Evolutionary conservation across 2,888 invertebrate species (phyloP).

Genomic region (Ptychoptera albimana): DNA sequence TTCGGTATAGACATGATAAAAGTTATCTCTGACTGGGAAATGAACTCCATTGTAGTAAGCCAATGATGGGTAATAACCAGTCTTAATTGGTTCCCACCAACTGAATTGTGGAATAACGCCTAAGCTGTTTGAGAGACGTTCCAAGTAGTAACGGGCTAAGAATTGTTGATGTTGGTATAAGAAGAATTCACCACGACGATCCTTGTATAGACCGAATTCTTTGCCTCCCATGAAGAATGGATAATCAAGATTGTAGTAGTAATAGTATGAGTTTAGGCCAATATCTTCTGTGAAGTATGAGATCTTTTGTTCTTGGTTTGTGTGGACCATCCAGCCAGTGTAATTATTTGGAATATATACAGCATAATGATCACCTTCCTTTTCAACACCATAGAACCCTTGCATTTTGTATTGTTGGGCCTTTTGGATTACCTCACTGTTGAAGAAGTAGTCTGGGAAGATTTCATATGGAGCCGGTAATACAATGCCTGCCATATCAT

Average conservation of each 20-base stretch:
- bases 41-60: slow-evolving; percentile 46
- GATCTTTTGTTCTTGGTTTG: slow-evolving; percentile 43
- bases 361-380: slow-evolving; percentile 33
- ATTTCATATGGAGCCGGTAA: slow-evolving; percentile 54
- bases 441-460: slow-evolving; percentile 45
- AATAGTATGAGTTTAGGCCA: slow-evolving; percentile 56
- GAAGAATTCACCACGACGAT: slow-evolving; percentile 50
- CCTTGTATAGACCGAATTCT: slow-evolving; percentile 23
- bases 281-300: slow-evolving; percentile 64
- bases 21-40: slow-evolving; percentile 45
- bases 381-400: slow-evolving; percentile 36
- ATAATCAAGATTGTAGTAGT: slow-evolving; percentile 47
- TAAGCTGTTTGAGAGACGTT: slow-evolving; percentile 46
- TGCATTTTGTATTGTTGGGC: slow-evolving; percentile 36
- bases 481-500: slow-evolving; percentile 38
- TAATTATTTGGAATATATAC: slow-evolving; percentile 51
- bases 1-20: slow-evolving; percentile 32
- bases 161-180: slow-evolving; percentile 50
- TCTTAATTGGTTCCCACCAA: slow-evolving; percentile 36
- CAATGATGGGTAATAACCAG: slow-evolving; percentile 47
- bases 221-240: slow-evolving; percentile 50
- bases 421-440: slow-evolving; percentile 36
- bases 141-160: slow-evolving; percentile 50
- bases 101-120: slow-evolving; percentile 41
- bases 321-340: slow-evolving; percentile 39